These are phyloP conservation scores for Glyphotaelius pellucidus DNA, from an alignment of 2,888 invertebrate species.

Conservation along the genomic window DNA sequence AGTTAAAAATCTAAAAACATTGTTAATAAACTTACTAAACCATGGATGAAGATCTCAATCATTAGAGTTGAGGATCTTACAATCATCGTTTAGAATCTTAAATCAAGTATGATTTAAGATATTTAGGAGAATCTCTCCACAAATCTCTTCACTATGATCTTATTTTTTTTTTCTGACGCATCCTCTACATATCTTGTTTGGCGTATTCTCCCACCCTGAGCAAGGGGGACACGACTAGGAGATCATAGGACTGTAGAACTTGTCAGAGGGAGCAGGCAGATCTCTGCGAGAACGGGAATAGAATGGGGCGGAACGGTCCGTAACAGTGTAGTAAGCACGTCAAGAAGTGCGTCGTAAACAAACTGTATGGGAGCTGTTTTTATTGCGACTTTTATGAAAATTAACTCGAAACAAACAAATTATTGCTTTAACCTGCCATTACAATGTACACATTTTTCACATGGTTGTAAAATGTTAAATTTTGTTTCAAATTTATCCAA, in stretches of 20 bases:
- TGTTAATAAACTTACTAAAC: too few relatives aligned
- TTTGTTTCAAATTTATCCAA: background rate
- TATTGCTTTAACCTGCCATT: background rate
- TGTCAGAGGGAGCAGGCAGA: slow-evolving; percentile 10
- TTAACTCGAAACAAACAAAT: background rate
- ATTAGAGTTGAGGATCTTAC: too few relatives aligned
- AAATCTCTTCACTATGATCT: background rate
- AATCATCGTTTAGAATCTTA: too few relatives aligned
- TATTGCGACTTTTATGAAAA: background rate
- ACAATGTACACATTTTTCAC: background rate
- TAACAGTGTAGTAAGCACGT: slow-evolving; percentile 21
- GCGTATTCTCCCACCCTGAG: slow-evolving; percentile 45
- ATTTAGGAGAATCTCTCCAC: background rate
- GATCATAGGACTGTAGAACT: background rate
- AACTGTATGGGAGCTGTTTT: slow-evolving; percentile 25
- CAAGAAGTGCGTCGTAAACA: slow-evolving; percentile 18
- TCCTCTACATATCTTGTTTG: background rate
- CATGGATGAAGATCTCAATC: too few relatives aligned
- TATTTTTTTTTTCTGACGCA: background rate
- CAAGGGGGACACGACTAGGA: slow-evolving; percentile 18
- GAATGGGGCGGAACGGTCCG: slow-evolving; percentile 37
- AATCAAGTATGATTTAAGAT: too few relatives aligned
- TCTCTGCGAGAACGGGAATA: background rate
- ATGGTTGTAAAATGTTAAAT: background rate
- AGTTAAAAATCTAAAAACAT: too few relatives aligned